A percentile compares a stretch with the other conserved stretches of the same genome.
Conservation (phyloP, 2,797 vertebrate genomes). For the Vipera ursinii region DNA sequence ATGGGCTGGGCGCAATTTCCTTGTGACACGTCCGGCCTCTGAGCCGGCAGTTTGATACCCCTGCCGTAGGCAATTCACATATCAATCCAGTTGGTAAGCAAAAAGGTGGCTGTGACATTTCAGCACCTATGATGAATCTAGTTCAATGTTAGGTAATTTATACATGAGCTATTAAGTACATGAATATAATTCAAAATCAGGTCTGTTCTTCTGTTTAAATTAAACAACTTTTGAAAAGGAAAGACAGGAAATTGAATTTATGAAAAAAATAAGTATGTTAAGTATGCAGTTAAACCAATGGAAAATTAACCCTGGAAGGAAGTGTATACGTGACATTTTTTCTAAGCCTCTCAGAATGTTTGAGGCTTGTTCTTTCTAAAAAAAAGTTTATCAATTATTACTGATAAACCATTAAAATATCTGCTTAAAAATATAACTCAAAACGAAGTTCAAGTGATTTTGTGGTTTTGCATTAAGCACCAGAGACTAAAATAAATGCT, state of each 20-base stretch:
- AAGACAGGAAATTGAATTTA: neutral
- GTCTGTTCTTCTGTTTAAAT: neutral
- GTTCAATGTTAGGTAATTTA: neutral
- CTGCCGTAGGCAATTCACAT: neutral
- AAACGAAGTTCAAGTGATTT: neutral
- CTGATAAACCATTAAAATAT: neutral
- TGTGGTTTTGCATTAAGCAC: neutral
- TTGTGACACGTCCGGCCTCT: too few relatives aligned
- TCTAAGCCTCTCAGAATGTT: neutral
- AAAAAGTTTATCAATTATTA: neutral
- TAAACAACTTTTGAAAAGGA: neutral
- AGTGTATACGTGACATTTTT: neutral
- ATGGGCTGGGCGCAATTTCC: too few relatives aligned
- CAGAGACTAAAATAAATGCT: neutral
- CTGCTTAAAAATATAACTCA: neutral
- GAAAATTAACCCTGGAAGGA: neutral
- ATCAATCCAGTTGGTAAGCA: neutral
- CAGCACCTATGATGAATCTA: neutral
- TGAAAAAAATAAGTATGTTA: neutral
- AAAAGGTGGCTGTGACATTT: neutral
- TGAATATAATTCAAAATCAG: neutral
- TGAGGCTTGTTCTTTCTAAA: neutral
- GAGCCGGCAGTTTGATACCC: too few relatives aligned
- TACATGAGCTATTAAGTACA: neutral
- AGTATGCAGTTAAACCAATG: neutral